A percentile compares a stretch with the other conserved stretches of the same genome.
phyloP scores from a whole-genome alignment of 2,113 vertebrate genomes.

The Cavia aperea region DNA sequence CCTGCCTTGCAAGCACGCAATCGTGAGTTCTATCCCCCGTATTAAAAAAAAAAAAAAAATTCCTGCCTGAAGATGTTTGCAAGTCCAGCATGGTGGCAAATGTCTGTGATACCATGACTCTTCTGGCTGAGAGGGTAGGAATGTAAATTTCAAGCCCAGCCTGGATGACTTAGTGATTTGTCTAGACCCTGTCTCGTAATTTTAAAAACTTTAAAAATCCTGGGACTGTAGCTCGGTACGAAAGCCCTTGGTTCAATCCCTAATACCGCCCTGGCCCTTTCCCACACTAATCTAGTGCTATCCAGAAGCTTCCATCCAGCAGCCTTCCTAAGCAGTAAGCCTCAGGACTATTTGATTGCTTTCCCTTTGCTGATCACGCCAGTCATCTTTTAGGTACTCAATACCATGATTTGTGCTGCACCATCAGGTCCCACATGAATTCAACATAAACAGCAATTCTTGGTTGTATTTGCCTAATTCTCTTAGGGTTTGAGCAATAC shows the following conservation, averaged over 20 bases:
- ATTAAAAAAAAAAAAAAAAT: too few relatives aligned
- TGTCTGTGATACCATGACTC: not conserved
- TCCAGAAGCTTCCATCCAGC: not conserved
- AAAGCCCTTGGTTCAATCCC: not conserved
- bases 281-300: not conserved
- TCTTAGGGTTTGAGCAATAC: not conserved
- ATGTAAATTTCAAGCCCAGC: not conserved
- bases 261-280: not conserved
- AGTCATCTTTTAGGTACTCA: not conserved
- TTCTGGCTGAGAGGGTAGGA: not conserved
- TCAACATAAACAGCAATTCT: slow-evolving; percentile 13
- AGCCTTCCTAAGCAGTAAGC: not conserved
- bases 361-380: not conserved
- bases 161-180: not conserved
- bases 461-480: not conserved
- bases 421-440: not conserved
- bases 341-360: not conserved
- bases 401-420: not conserved
- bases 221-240: not conserved
- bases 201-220: not conserved
- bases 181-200: not conserved
- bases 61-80: not conserved
- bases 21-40: too few relatives aligned
- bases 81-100: not conserved
- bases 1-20: too few relatives aligned